Percentiles rank a stretch among this genome's conserved stretches.
phyloP scores from a whole-genome alignment of 2,797 vertebrate species.

The Pseudochaenichthys georgianus region DNA sequence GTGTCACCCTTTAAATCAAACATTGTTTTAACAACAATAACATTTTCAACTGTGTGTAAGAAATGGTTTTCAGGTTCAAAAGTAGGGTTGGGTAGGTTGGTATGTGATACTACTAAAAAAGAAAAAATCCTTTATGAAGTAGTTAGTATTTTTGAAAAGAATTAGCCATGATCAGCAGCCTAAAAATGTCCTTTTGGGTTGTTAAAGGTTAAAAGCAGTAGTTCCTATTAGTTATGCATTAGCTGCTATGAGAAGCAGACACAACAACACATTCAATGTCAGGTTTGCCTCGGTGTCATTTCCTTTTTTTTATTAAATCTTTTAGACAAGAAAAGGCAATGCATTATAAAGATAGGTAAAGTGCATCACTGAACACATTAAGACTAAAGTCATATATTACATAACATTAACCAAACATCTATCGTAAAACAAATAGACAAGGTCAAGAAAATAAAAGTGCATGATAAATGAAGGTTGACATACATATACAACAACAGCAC shows the following conservation, averaged over 20 bases:
- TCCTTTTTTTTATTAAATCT: no score
- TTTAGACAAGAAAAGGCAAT: no score
- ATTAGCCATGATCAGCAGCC: not conserved
- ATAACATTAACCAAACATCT: not conserved
- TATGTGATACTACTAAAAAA: not conserved
- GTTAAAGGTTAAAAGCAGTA: not conserved
- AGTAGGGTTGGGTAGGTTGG: not conserved
- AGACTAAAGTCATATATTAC: not conserved
- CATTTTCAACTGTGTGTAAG: not conserved
- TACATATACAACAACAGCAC: not conserved
- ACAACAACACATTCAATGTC: slow-evolving; percentile 10
- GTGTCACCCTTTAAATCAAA: not conserved
- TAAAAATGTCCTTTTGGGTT: not conserved
- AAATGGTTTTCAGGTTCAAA: not conserved
- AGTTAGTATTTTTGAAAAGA: not conserved
- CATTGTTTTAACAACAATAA: slow-evolving; percentile 1
- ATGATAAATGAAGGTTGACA: not conserved
- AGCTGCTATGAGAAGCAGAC: slow-evolving; percentile 8
- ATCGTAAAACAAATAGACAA: not conserved
- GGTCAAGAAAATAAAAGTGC: not conserved
- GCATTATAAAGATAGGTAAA: no score
- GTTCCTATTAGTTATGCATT: slow-evolving; percentile 4
- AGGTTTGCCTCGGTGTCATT: not conserved
- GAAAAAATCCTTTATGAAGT: not conserved
- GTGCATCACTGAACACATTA: not conserved